Conservation (phyloP, 2,113 vertebrate species). For the Nesogale talazaci region DNA sequence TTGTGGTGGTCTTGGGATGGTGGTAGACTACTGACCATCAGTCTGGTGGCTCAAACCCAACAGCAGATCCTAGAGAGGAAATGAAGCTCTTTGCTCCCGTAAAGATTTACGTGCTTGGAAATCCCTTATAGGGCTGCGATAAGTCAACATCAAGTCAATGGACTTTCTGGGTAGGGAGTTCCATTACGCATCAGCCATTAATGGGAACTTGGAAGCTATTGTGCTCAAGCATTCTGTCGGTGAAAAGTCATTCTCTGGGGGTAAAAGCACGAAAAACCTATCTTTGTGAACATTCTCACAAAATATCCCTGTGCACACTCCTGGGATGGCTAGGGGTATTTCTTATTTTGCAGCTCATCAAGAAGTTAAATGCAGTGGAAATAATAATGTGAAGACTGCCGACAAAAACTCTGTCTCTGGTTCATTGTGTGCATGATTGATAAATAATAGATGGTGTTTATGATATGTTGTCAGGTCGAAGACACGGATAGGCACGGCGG, state of each 20-base stretch:
- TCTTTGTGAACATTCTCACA: neutral
- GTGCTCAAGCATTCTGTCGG: neutral
- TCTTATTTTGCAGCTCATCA: neutral
- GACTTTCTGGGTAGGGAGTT: neutral
- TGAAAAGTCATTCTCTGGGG: neutral
- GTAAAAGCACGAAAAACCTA: neutral
- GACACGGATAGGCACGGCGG: neutral
- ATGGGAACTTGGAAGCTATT: neutral
- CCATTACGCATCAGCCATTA: conserved; percentile 4
- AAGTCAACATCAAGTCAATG: too few relatives aligned
- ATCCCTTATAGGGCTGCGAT: too few relatives aligned
- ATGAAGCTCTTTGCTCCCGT: too few relatives aligned
- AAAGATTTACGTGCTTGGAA: too few relatives aligned
- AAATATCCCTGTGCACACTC: neutral
- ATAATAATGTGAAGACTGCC: neutral
- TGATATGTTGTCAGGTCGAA: neutral
- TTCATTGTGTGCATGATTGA: neutral
- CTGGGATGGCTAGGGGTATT: neutral
- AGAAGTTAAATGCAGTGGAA: neutral
- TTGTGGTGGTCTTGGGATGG: too few relatives aligned
- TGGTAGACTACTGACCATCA: too few relatives aligned
- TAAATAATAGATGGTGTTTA: conserved; percentile 36
- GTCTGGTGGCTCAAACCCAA: too few relatives aligned
- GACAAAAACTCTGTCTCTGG: neutral
- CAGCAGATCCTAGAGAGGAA: too few relatives aligned